Conservation (phyloP, 2,113 vertebrate genomes). For the Hyaena hyaena region DNA sequence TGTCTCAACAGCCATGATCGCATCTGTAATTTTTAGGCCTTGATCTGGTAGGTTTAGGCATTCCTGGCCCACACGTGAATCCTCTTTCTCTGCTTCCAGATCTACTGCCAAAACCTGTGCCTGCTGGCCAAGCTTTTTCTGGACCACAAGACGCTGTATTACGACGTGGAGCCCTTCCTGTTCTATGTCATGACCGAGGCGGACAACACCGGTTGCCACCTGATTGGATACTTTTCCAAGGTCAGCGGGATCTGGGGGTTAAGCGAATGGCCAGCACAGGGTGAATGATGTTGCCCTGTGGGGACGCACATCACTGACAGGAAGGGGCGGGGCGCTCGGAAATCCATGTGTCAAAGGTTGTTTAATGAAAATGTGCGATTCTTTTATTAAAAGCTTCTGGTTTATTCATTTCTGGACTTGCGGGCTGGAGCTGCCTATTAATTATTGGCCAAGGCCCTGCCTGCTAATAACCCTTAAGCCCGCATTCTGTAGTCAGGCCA, state of each 20-base stretch:
- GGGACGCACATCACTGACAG: neutral
- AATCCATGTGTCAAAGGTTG: neutral
- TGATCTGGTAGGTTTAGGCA: constrained; percentile 9
- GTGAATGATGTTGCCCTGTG: neutral
- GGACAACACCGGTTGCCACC: constrained; percentile 98
- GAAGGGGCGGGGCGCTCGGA: neutral
- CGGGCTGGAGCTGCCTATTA: constrained; percentile 36
- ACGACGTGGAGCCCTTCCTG: constrained; percentile 98
- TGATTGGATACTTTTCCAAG: constrained; percentile 99
- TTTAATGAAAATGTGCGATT: constrained; percentile 41
- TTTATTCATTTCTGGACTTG: constrained; percentile 47
- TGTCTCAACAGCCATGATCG: neutral
- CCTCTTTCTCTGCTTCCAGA: constrained; percentile 85
- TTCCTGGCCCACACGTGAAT: neutral
- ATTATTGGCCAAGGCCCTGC: neutral
- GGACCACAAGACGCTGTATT: constrained; percentile 99
- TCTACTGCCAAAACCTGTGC: constrained; percentile 99
- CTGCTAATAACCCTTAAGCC: neutral
- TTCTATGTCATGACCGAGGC: constrained; percentile 99
- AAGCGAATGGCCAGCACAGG: neutral
- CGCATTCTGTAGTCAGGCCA: neutral
- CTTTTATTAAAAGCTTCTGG: constrained; percentile 66
- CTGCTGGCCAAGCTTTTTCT: constrained; percentile 98
- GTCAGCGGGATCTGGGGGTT: constrained; percentile 83
- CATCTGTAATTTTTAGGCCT: constrained; percentile 5